Evolutionary conservation across 2,888 invertebrate species (phyloP).

Genomic region (Poecilobothrus nobilitatus): DNA sequence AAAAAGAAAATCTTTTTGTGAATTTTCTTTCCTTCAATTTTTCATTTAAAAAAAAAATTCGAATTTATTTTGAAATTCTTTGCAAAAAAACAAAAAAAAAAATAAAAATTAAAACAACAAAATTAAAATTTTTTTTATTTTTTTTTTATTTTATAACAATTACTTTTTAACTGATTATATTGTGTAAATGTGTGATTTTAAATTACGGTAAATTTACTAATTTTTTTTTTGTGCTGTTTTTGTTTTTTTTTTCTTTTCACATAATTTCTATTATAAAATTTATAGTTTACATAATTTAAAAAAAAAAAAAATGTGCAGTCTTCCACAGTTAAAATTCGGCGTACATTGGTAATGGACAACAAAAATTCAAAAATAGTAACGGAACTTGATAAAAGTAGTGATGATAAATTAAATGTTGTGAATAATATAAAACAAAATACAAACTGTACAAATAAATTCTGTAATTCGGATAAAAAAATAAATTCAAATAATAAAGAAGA

Average conservation of each 20-base stretch:
- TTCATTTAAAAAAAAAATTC: not conserved
- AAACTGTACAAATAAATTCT: no score
- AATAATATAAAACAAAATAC: no score
- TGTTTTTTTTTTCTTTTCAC: constrained; percentile 8
- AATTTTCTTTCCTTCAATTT: not conserved
- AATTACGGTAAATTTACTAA: not conserved
- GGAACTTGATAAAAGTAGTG: not conserved
- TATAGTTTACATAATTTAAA: no score
- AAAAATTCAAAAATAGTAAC: not conserved
- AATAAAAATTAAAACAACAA: not conserved
- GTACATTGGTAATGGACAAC: constrained; percentile 32
- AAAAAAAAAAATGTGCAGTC: constrained; percentile 15
- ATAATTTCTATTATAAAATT: not conserved
- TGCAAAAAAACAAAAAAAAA: not conserved
- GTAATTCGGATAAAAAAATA: no score
- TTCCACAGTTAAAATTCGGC: constrained; percentile 17
- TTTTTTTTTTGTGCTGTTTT: constrained; percentile 8
- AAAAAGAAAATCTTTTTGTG: constrained; percentile 5
- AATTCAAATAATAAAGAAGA: no score
- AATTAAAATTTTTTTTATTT: not conserved
- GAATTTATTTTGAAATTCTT: no score
- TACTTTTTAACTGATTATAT: not conserved
- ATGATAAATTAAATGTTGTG: no score
- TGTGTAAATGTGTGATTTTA: not conserved
- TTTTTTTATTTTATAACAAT: not conserved